Conservation (phyloP, 92 coral and sea anemone genomes). For the Parazoanthus swiftii region DNA sequence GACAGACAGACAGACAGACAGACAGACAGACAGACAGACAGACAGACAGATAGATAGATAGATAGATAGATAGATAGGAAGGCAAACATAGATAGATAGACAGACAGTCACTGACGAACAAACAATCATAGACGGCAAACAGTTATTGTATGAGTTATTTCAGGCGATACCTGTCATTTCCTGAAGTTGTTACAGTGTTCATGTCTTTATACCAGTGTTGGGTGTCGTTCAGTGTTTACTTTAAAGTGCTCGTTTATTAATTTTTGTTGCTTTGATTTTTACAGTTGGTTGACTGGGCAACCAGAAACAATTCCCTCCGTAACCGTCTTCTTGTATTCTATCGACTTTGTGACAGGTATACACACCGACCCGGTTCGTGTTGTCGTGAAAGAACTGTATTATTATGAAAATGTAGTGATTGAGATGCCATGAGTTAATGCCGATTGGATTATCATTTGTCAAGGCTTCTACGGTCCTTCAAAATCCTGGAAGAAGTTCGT, state of each 20-base stretch:
- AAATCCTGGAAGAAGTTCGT: no score
- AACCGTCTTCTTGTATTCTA: conserved; percentile 86
- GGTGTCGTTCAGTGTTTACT: not conserved
- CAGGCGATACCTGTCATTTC: no score
- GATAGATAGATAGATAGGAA: not conserved
- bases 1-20: not conserved
- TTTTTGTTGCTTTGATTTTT: conserved; percentile 2
- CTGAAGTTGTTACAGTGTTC: no score
- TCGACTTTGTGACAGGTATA: conserved; percentile 81
- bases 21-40: not conserved
- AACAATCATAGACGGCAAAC: no score
- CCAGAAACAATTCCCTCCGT: conserved; percentile 67
- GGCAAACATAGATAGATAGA: not conserved
- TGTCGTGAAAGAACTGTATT: no score
- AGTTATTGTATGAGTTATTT: no score
- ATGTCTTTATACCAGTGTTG: not conserved
- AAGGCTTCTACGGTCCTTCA: no score
- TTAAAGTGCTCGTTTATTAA: not conserved
- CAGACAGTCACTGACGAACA: not conserved
- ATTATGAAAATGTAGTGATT: no score
- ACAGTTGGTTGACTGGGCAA: conserved; percentile 94
- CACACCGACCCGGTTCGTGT: no score
- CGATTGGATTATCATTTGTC: no score
- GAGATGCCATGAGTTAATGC: no score
- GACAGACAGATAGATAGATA: not conserved